Evolutionary conservation across 2,888 invertebrate genomes (phyloP), one percentile per base, ranked within the genome.

Genomic region (Conops quadrifasciatus): DNA sequence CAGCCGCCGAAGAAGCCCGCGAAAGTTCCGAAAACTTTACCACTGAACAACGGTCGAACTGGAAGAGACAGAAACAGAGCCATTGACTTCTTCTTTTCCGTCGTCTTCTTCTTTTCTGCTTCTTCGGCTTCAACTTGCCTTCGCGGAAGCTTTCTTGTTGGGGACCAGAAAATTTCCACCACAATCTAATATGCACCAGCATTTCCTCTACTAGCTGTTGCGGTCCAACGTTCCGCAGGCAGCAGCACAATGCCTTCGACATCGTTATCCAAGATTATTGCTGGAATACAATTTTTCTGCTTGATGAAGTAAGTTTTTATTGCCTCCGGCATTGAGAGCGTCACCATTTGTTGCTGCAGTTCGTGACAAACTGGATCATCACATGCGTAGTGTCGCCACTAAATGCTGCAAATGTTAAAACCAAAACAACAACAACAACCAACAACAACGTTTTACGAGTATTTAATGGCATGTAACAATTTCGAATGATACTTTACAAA

Each of bases 241-340:
- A n/a, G 58, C 24, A 63, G 43, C 43, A 28, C 5, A 47, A 63
- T 45, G 21, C 21, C 13, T 45, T 45, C 45, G 47, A 63, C 63
- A 63, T 45, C 16, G 21, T 63, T 63, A 63, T 63, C 24, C 63
- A 16, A 45, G 63, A 63, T 63, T 45, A 45, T 63, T 63, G 21
- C 45, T 45, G 19, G 24, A 21, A 24, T 24, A 47, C 21, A 45
- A 63, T 63, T 24, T 63, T 43, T 63, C 63, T 47, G 16, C 26
- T 21, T 63, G 15, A 47, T 24, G 24, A 63, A 58, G 28, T 13
- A 58, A 24, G 45, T 21, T 45, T 47, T 63, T 63, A 63, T 21
- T 63, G 63, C 21, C 63, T 19, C 15, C 47, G 45, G 13, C 19
- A 43, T 26, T 63, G 63, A 63, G 24, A 26, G 28, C n/a, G 19